Evolutionary conservation across 2,797 vertebrate genomes (phyloP), one percentile per base, ranked within the genome.

Genomic region (Pangasius krempfi): DNA sequence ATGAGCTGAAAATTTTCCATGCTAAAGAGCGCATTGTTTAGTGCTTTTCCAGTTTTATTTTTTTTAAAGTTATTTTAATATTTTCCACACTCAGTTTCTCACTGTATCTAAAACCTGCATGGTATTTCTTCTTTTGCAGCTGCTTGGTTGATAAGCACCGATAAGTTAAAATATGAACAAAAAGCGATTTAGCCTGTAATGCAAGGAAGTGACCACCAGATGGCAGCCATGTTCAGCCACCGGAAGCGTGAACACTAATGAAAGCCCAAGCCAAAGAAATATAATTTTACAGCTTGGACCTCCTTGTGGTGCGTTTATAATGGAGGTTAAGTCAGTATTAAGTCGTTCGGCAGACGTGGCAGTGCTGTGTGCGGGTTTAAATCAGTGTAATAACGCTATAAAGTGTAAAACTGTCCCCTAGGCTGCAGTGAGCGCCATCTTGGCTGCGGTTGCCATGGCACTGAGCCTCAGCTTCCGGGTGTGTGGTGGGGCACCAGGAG

Each of bases 361-460:
- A 81, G 86, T 16, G 84, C 20, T 20, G 3, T 3, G 62, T 86
- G 47, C 33, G 73, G 78, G n/a, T 56, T 60, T 47, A 86, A 84
- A 75, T 52, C 7, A 84, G 18, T 8, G 1, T 68, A n/a, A 64
- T 58, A n/a, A 18, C 20, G 22, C 5, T 87, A 70, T 66, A 73
- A 86, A 0, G 88, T n/a, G 56, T 1, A 16, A 66, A 56, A 90
- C 13, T 93, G 91, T 92, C 44, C 94, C 89, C 89, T 12, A 22
- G 27, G 52, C 37, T 86, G 33, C 72, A 60, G 44, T 27, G 0
- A 90, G 90, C 91, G 93, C 95, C 95, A 96, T 95, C 93, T 95
- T 95, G 95, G 95, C 93, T 95, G 95, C 33, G 25, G 90, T 85
- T 90, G 68, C 80, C 84, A 90, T 90, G 82, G 89, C 88, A 88